Evolutionary conservation across 2,113 vertebrate genomes (phyloP).

Genomic region (Jaculus jaculus): DNA sequence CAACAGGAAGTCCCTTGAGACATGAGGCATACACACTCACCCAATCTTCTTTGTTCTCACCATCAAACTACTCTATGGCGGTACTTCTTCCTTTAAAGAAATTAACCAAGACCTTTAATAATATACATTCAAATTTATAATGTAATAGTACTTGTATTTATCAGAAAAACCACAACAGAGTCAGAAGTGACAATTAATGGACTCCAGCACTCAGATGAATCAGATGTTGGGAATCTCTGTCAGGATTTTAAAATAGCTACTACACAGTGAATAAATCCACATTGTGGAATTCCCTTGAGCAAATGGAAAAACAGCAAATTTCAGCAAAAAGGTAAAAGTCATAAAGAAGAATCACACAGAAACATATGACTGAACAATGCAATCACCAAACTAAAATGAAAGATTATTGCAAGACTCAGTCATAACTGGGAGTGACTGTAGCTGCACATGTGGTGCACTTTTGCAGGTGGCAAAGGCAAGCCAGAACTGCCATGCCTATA

Average conservation of each 20-base stretch:
- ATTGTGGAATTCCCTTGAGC: neutral
- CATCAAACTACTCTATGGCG: neutral
- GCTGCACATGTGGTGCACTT: too few species aligned
- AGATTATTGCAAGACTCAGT: too few species aligned
- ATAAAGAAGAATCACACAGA: neutral
- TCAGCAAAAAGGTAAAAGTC: neutral
- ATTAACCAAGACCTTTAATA: neutral
- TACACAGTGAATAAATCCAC: neutral
- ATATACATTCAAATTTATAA: neutral
- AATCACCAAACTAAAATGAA: neutral
- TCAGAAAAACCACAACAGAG: neutral
- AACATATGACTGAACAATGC: neutral
- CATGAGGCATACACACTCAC: too few species aligned
- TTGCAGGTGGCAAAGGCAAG: too few species aligned
- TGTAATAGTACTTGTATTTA: neutral
- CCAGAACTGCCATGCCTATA: too few species aligned
- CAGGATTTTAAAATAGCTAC: neutral
- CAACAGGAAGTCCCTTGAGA: neutral
- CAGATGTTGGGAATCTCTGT: neutral
- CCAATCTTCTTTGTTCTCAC: neutral
- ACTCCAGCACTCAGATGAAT: neutral
- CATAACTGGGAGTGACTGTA: neutral
- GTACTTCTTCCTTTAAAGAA: neutral
- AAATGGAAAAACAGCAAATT: neutral
- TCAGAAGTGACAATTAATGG: neutral